Base-by-base conservation (phyloP, 2,888 invertebrate genomes). In the Hirtodrosophila cameraria region DNA sequence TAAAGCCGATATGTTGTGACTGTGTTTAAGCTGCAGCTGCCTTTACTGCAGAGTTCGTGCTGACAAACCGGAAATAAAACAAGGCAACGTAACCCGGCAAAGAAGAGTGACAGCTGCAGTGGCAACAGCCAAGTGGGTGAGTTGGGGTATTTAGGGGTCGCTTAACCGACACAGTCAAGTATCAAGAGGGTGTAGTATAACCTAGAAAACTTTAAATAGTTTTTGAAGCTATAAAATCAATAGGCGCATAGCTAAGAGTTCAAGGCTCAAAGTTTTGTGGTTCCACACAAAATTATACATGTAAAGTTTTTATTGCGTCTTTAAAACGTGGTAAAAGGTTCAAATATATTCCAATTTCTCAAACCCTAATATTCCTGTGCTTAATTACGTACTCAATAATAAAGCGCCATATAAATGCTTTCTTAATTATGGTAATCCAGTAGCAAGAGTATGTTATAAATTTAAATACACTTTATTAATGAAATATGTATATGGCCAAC, bases 21-120 rank as follows among this genome's bases (percentile, higher is more conserved):
- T 45, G 16, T 35, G 28, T 18, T 31, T 12, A 61, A 46, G 12
- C 53, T n/a, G n/a, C n/a, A n/a, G n/a, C n/a, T n/a, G n/a, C n/a
- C n/a, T n/a, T n/a, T n/a, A n/a, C 60, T 30, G 61, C 50, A 61
- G 50, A 49, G 42, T 38, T 52, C 42, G n/a, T 43, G 28, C 63
- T 45, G 63, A 68, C 58, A 68, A 74, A 55, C 63, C 69, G 77
- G 73, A 68, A 74, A 74, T 76, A 54, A 68, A 68, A 53, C 54
- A 53, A 60, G 63, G 53, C 64, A 48, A 35, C 41, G 12, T n/a
- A 35, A 13, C 48, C 9, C 46, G 58, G 48, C 49, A 59, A 52
- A 27, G 46, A 11, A 43, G 30, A 45, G 43, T 59, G 66, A 61
- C 75, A 70, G 66, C 53, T 75, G 71, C 61, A 61, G 45, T 15